A percentile compares a stretch with the other conserved stretches of the same genome.
Conservation (phyloP, 2,888 invertebrate species). For the Poecilus cupreus region DNA sequence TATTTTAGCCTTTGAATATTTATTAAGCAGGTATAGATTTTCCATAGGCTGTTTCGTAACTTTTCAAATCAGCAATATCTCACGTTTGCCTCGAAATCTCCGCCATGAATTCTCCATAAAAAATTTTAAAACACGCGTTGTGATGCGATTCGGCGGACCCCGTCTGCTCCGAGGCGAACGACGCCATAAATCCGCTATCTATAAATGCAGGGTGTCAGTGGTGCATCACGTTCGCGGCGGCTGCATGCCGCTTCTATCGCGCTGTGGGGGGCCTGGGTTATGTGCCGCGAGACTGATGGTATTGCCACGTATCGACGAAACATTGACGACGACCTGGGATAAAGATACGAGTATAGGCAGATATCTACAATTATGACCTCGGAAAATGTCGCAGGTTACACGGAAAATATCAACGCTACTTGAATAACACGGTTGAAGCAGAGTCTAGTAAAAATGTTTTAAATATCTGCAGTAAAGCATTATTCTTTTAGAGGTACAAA, state of each 20-base stretch:
- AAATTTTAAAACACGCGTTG: conserved; percentile 25
- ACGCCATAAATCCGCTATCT: conserved; percentile 36
- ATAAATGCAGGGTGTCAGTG: conserved; percentile 6
- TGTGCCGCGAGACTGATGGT: conserved; percentile 13
- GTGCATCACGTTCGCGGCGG: not conserved
- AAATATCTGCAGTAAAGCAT: too few species aligned
- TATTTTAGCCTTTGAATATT: conserved; percentile 6
- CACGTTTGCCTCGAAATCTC: conserved; percentile 15
- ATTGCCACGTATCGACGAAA: not conserved
- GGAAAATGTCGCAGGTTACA: too few species aligned
- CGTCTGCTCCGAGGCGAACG: not conserved
- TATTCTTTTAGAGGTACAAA: too few species aligned
- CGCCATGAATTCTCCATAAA: conserved; percentile 28
- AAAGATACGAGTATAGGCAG: not conserved
- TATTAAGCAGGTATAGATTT: conserved; percentile 37
- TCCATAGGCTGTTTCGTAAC: conserved; percentile 25
- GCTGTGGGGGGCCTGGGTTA: not conserved
- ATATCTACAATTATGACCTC: not conserved
- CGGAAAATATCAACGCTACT: too few species aligned
- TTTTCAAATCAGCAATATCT: conserved; percentile 44
- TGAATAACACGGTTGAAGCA: too few species aligned
- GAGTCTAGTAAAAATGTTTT: too few species aligned
- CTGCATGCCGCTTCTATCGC: not conserved
- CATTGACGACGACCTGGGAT: not conserved
- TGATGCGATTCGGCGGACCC: not conserved